Percentiles rank a stretch among this genome's conserved stretches.
These are phyloP conservation scores for Hybos culiciformis DNA, from an alignment of 2,888 invertebrate species.

Conservation along the genomic window DNA sequence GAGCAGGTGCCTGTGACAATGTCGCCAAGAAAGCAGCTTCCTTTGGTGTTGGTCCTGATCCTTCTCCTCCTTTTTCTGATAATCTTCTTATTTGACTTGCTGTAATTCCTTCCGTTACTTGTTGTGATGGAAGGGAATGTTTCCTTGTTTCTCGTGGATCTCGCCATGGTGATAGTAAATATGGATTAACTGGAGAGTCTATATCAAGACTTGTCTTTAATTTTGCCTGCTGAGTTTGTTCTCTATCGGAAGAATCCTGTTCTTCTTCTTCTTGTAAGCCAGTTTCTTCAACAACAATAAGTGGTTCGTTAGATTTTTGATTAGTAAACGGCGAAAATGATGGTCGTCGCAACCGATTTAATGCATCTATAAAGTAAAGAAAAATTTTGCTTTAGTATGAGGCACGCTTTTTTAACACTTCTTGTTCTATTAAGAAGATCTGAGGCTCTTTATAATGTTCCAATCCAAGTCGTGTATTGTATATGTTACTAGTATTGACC, in stretches of 20 bases:
- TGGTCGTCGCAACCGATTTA: conserved; percentile 47
- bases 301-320: conserved; percentile 49
- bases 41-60: conserved; percentile 58
- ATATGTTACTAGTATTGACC: too few relatives aligned
- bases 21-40: conserved; percentile 76
- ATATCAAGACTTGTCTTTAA: conserved; percentile 53
- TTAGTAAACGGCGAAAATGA: conserved; percentile 44
- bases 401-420: too few relatives aligned
- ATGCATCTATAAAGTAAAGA: not conserved
- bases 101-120: conserved; percentile 72
- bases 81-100: conserved; percentile 74
- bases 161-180: conserved; percentile 67
- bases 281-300: conserved; percentile 71
- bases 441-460: too few relatives aligned
- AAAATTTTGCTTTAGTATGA: too few relatives aligned
- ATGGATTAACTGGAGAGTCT: conserved; percentile 68
- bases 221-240: conserved; percentile 42
- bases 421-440: too few relatives aligned
- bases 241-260: conserved; percentile 30
- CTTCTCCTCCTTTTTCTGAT: conserved; percentile 65
- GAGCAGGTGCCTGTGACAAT: conserved; percentile 55
- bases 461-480: too few relatives aligned
- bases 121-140: conserved; percentile 71
- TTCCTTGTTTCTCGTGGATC: conserved; percentile 61
- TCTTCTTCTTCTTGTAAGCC: conserved; percentile 53